Percentiles rank a stretch among this genome's conserved stretches.
phyloP scores from a whole-genome alignment of 1,140 invertebrate species.

The Rhizoglyphus robini region DNA sequence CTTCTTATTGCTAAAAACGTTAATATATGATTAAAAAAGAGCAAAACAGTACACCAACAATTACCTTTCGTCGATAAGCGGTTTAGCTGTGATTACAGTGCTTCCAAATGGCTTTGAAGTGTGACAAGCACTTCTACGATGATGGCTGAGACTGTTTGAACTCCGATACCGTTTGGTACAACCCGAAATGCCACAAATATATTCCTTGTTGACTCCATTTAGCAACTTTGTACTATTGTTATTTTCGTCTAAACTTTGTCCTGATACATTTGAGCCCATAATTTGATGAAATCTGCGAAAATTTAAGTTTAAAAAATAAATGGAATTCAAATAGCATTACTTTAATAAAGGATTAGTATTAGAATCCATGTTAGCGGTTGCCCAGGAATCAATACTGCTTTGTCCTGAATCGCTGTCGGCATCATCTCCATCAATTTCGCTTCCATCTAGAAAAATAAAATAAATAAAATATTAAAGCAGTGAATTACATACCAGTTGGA shows the following conservation, averaged over 20 bases:
- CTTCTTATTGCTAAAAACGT: constrained; percentile 59
- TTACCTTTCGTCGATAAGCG: neutral
- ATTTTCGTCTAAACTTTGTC: neutral
- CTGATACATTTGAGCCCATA: constrained; percentile 3
- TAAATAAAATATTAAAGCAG: neutral
- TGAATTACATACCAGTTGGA: constrained; percentile 24
- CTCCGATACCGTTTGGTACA: constrained; percentile 74
- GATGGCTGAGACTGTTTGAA: constrained; percentile 73
- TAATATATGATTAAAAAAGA: too few relatives aligned
- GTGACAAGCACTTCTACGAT: constrained; percentile 60
- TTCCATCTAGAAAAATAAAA: constrained; percentile 15
- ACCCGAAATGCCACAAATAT: constrained; percentile 63
- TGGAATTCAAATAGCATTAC: neutral
- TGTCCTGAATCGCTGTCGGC: constrained; percentile 20
- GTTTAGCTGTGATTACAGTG: neutral
- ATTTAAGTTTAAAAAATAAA: neutral
- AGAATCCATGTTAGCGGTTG: neutral
- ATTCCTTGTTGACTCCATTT: constrained; percentile 41
- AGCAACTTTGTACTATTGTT: neutral
- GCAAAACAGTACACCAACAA: too few relatives aligned
- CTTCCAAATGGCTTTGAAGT: neutral
- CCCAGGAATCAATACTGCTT: constrained; percentile 23
- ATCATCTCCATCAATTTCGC: constrained; percentile 24
- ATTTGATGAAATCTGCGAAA: constrained; percentile 9
- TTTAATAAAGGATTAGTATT: constrained; percentile 4